Percentiles rank a stretch among this genome's conserved stretches.
Evolutionary conservation across 2,888 invertebrate genomes (phyloP).

Genomic region (Koerneria pararmatus): DNA sequence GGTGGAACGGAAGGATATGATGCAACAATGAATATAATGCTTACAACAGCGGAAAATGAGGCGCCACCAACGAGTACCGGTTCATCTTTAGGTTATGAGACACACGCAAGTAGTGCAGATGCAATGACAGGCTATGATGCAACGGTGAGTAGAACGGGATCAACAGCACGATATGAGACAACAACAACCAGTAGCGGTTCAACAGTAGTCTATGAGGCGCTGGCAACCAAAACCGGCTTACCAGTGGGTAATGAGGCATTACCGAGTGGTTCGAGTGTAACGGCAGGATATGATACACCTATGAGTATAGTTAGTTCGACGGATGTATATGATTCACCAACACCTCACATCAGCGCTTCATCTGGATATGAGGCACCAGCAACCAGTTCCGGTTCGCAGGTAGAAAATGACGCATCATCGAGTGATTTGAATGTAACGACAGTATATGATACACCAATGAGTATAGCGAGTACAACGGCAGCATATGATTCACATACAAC

Average conservation of each 20-base stretch:
- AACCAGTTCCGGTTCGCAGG: neutral
- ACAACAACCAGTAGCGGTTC: no score
- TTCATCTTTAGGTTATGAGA: constrained; percentile 3
- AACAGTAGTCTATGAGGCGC: neutral
- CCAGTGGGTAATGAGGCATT: no score
- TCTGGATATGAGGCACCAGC: neutral
- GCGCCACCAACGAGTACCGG: neutral
- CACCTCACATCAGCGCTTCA: neutral
- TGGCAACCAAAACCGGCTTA: neutral
- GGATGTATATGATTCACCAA: no score
- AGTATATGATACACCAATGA: no score
- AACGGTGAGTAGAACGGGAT: no score
- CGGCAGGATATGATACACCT: neutral
- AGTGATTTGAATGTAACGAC: no score
- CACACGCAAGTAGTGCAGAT: constrained; percentile 8
- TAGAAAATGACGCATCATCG: neutral
- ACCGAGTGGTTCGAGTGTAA: no score
- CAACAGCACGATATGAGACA: no score
- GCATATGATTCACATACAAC: neutral
- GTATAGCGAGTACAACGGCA: no score
- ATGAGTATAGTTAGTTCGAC: neutral
- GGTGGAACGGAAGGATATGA: neutral
- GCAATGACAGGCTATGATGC: no score
- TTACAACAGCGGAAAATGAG: constrained; percentile 4
- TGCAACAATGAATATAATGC: neutral